phyloP scores from a whole-genome alignment of 2,113 vertebrate genomes.

The Bos taurus region DNA sequence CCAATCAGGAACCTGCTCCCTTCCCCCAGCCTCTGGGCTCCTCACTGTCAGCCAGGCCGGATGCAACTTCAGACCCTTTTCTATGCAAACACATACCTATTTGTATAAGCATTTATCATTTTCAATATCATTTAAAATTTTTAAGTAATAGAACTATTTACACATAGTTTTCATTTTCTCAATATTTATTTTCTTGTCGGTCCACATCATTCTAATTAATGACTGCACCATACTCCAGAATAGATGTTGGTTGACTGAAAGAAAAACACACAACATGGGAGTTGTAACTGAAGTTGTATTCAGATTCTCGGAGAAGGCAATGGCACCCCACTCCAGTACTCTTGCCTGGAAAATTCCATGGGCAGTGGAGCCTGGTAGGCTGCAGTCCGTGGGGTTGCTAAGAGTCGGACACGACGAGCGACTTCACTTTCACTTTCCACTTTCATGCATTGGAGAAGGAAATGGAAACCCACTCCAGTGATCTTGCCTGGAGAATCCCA shows the following conservation, averaged over 20 bases:
- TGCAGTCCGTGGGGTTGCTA: too few relatives aligned
- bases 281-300: not conserved
- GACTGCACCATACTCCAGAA: not conserved
- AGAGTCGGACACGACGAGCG: too few relatives aligned
- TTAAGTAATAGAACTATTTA: not conserved
- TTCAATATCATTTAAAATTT: not conserved
- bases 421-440: too few relatives aligned
- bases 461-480: too few relatives aligned
- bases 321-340: too few relatives aligned
- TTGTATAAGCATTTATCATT: not conserved
- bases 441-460: too few relatives aligned
- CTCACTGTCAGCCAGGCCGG: not conserved
- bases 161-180: not conserved
- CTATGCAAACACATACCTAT: not conserved
- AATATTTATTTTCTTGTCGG: not conserved
- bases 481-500: too few relatives aligned
- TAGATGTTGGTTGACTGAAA: not conserved
- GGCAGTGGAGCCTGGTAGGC: too few relatives aligned
- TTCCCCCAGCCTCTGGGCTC: not conserved
- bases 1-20: not conserved
- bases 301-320: not conserved
- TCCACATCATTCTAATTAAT: not conserved
- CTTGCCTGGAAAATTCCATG: too few relatives aligned
- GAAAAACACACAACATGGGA: not conserved
- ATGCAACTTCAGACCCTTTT: not conserved